Evolutionary conservation across 2,113 vertebrate genomes (phyloP).

Genomic region (Charadrius vociferus): DNA sequence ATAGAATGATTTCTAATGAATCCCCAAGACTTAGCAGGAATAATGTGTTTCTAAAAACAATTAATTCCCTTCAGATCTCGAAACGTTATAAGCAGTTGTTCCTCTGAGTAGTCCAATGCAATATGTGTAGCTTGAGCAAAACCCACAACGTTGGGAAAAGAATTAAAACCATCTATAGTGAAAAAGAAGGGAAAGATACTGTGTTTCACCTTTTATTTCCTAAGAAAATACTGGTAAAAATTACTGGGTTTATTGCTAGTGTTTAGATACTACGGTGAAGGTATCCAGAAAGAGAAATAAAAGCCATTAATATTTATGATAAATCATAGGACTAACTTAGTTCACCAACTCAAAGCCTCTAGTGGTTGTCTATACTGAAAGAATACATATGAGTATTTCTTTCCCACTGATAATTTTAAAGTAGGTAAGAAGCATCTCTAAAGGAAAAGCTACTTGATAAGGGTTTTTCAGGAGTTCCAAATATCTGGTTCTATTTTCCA

Average conservation of each 20-base stretch:
- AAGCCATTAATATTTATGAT: neutral
- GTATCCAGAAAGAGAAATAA: neutral
- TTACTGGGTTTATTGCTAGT: neutral
- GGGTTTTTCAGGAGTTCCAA: neutral
- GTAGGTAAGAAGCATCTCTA: neutral
- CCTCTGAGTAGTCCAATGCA: neutral
- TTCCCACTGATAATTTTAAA: neutral
- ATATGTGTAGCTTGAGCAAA: neutral
- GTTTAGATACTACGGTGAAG: neutral
- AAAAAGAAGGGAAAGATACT: neutral
- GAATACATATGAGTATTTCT: fast-evolving
- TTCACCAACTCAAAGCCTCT: neutral
- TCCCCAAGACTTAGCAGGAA: neutral
- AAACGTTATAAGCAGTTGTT: neutral
- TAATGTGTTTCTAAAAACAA: neutral
- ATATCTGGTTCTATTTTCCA: neutral
- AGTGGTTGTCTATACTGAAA: neutral
- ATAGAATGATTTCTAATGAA: neutral
- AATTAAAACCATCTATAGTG: fast-evolving
- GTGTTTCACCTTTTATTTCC: neutral
- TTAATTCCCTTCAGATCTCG: neutral
- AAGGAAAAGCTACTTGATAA: neutral
- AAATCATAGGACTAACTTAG: neutral
- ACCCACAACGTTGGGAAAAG: fast-evolving
- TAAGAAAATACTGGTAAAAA: neutral